Percentiles rank a stretch among this genome's conserved stretches.
These are phyloP conservation scores for Botia kubotai DNA, from an alignment of 2,797 vertebrate species.

Conservation along the genomic window DNA sequence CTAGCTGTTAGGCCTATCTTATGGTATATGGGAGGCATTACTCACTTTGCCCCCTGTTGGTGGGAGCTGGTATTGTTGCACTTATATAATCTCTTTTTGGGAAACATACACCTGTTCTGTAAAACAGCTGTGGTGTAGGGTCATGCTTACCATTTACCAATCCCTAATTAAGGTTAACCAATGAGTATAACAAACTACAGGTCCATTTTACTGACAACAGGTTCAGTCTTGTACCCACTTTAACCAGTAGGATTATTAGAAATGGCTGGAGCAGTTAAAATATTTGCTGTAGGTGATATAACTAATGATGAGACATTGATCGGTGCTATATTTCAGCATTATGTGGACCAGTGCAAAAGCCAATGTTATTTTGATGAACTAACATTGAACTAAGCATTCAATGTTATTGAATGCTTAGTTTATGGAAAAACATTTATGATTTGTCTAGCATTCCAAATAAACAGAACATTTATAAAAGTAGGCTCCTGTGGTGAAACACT, in stretches of 20 bases:
- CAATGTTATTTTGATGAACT: background rate
- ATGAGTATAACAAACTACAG: background rate
- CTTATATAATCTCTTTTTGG: background rate
- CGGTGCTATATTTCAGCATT: no score
- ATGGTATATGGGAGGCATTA: no score
- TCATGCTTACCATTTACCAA: background rate
- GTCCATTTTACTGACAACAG: background rate
- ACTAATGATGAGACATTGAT: no score
- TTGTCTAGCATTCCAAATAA: background rate
- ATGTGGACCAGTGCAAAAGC: background rate
- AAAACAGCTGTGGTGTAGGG: background rate
- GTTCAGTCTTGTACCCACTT: background rate
- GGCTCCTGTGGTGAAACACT: conserved; percentile 1
- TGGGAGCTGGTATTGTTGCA: background rate
- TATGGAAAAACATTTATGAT: background rate
- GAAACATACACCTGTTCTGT: background rate
- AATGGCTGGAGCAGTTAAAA: background rate
- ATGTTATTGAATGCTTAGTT: background rate
- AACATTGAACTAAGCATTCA: no score
- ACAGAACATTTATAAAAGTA: background rate
- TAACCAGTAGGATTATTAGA: background rate
- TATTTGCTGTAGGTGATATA: no score
- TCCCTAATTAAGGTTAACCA: background rate
- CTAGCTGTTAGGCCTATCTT: no score
- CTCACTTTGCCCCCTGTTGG: no score